A percentile compares a stretch with the other conserved stretches of the same genome.
Conservation (phyloP, 2,113 vertebrate species). For the Ascaphus truei region DNA sequence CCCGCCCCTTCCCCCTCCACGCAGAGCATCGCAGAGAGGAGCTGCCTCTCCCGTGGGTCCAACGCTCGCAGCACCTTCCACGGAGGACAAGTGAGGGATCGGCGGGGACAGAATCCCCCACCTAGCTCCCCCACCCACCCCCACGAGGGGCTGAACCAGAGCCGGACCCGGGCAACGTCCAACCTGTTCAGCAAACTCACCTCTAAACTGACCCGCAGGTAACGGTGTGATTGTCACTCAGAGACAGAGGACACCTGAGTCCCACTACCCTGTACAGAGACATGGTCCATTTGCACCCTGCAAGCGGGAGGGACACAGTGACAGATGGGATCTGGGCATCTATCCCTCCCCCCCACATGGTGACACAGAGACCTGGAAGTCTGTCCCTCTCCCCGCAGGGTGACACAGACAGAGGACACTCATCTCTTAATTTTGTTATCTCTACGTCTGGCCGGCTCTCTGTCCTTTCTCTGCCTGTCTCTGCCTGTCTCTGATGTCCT, state of each 20-base stretch:
- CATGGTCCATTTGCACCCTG: no score
- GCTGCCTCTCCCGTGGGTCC: slow-evolving; percentile 78
- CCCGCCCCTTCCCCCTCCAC: slow-evolving; percentile 76
- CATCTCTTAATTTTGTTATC: background rate
- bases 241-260: no score
- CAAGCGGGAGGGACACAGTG: background rate
- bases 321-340: no score
- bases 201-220: slow-evolving; percentile 91
- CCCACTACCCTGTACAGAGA: no score
- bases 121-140: slow-evolving; percentile 77
- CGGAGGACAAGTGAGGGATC: slow-evolving; percentile 85
- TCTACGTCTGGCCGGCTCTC: background rate
- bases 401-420: background rate
- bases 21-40: slow-evolving; percentile 79
- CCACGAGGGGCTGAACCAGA: slow-evolving; percentile 75
- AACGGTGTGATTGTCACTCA: slow-evolving; percentile 37
- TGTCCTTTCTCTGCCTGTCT: background rate
- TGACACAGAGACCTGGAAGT: background rate
- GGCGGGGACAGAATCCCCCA: slow-evolving; percentile 74
- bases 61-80: slow-evolving; percentile 89
- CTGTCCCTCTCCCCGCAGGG: background rate
- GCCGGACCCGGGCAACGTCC: slow-evolving; percentile 76
- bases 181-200: slow-evolving; percentile 92
- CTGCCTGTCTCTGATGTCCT: background rate
- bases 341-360: no score